Evolutionary conservation across 2,888 invertebrate species (phyloP), one percentile per base, ranked within the genome.

Genomic region (Incurvaria masculella): DNA sequence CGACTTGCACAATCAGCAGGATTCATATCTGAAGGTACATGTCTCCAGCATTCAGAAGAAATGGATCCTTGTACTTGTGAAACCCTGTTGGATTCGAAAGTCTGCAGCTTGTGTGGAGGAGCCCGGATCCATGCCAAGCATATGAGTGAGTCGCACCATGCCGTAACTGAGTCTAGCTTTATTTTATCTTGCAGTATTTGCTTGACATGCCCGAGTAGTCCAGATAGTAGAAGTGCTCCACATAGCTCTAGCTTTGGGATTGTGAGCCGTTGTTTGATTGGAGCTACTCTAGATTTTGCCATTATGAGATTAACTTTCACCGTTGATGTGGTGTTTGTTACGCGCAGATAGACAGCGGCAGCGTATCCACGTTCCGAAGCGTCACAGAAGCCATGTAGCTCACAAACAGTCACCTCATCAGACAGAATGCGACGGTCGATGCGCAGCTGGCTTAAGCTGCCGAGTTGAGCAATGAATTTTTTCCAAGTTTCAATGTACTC

Each of bases 351-450:
- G 10, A 50, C 44, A 6, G 33, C 40, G 8, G 46, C 42, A 11
- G 45, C 51, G 27, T 51, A 51, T 16, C 53, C 44, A 45, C 41
- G 21, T 18, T 49, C 46, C 14, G 52, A 52, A 2, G 51, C 51
- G 8, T 52, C 53, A 11, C 47, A 41, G 44, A 55, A 54, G 14
- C 51, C 53, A 44, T 49, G 50, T 5, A 52, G 41, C 23, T 50
- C 43, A 19, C 11, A 38, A 52, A 45, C 1, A 8, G 14, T n/a
- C 11, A n/a, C 3, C 14, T 33, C 33, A 11, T 11, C 14, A 3
- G 33, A 3, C 4, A 33, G 8, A 3, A 33, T 33, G 11, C 14
- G 33, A 33, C 33, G 33, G 14, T 33, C 14, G 33, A 33, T 33
- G 4, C 11, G 8, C 8, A 33, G 8, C 14, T 33, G 33, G 14